Base-by-base conservation (phyloP, 2,797 vertebrate species). In the Anolis apletophallus region DNA sequence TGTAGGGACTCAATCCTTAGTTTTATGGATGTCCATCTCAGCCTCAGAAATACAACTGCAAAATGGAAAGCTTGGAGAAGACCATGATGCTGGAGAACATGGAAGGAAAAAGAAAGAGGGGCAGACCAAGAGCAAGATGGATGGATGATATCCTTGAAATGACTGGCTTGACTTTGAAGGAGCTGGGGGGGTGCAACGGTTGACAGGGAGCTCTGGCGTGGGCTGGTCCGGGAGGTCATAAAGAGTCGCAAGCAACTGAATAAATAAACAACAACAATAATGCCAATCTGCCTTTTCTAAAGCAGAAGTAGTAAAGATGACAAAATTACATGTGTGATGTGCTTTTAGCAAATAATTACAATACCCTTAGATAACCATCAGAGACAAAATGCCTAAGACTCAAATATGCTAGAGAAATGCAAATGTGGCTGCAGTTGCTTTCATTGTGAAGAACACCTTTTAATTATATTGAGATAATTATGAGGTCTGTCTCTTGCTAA, bases 401-500 rank as follows among this genome's bases (percentile, higher is more conserved):
- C 61, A 57, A 85, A 85, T 64, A n/a, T 78, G 64, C 52, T 78
- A 69, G 55, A 32, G 23, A 69, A 54, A 40, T n/a, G 34, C 29
- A 85, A 40, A 0, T 78, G n/a, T 55, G 76, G 54, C 76, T 84
- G 40, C 34, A n/a, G 5, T 34, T 67, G 75, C 26, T 71, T 10
- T 21, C 69, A 16, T 23, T 67, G 40, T 84, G 64, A 84, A 16
- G 29, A 72, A 85, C 68, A 79, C 84, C 40, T 69, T 67, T 85
- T 79, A 85, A 85, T 85, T 80, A 85, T 57, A 29, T 40, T 57
- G 67, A 61, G 76, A 68, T 85, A 36, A 54, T 76, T 76, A 84
- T 71, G 54, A 46, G n/a, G 54, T 19, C 16, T 3, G 40, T 3
- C 36, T n/a, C 72, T 71, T 57, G 64, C 71, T 85, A 59, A 71